phyloP scores from a whole-genome alignment of 2,113 vertebrate species.

The Myotis davidii region DNA sequence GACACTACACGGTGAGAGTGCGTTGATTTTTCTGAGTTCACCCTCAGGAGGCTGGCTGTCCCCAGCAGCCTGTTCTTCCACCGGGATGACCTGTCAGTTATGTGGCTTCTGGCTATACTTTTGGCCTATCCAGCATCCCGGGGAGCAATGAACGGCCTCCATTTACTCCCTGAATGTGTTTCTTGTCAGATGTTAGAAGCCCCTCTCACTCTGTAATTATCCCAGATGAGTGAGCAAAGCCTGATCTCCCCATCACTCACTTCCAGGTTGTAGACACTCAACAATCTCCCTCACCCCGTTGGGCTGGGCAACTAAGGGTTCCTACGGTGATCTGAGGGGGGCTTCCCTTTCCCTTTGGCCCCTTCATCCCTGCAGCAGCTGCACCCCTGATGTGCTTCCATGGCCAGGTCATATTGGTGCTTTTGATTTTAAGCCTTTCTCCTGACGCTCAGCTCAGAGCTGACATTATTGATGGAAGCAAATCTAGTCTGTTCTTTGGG shows the following conservation, averaged over 20 bases:
- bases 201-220: neutral
- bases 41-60: neutral
- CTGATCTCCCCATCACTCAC: neutral
- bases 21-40: neutral
- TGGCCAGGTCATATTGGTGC: neutral
- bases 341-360: neutral
- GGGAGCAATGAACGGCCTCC: neutral
- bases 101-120: neutral
- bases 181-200: neutral
- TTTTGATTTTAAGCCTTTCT: neutral
- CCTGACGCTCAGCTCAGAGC: neutral
- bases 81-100: neutral
- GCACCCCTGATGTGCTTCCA: neutral
- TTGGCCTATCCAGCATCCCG: neutral
- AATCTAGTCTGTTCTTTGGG: neutral
- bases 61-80: neutral
- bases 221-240: neutral
- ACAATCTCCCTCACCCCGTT: neutral
- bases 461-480: constrained; percentile 6
- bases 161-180: neutral
- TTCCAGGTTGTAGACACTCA: neutral
- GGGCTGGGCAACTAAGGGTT: neutral
- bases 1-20: neutral
- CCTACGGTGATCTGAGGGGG: neutral
- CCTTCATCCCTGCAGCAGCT: neutral